Base-by-base conservation (phyloP, 1,140 invertebrate genomes). In the Anthonomus grandis region DNA sequence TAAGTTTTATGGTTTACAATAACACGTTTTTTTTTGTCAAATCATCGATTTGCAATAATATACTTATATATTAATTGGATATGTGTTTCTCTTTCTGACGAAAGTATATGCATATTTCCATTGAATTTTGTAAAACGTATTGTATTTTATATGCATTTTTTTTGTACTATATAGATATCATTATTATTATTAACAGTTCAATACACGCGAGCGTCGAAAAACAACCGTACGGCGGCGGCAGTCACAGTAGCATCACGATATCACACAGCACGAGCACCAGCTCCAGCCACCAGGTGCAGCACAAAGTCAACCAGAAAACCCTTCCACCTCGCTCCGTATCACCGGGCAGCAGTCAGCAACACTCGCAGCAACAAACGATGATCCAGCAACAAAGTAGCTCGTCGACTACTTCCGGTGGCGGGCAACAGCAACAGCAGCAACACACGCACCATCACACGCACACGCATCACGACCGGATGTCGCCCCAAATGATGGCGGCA, bases 231-330 rank as follows among this genome's bases (percentile, higher is more conserved):
- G 78, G 80, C 44, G 78, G 80, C 46, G 74, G 71, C 12, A 78
- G 78, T 9, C 75, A 78, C 17, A 80, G 78, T 58, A 79, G 80
- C 13, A 76, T 83, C 38, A 83, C 82, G 4, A 83, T 84, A 63
- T 83, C 81, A 3, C 83, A 84, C 66, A 83, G 82, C 5, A 82
- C 81, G 10, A 82, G 80, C 25, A 83, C 81, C 22, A 83, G 80
- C 72, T 80, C 77, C 39, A 81, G 75, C 62, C 81, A 77, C 66
- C 81, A 80, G 34, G 80, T 73, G 12, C 70, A 73, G 57, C 69
- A 72, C 45, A 73, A 73, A 50, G 68, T 73, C 6, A 73, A 73
- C 53, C 70, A 73, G 49, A 73, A 73, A 41, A 70, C 67, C 10
- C 63, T 73, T 12, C 47, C 47, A 9, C 22, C 36, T 4, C 9